Conservation (phyloP, 1,140 invertebrate species). For the Trichoplusia ni region DNA sequence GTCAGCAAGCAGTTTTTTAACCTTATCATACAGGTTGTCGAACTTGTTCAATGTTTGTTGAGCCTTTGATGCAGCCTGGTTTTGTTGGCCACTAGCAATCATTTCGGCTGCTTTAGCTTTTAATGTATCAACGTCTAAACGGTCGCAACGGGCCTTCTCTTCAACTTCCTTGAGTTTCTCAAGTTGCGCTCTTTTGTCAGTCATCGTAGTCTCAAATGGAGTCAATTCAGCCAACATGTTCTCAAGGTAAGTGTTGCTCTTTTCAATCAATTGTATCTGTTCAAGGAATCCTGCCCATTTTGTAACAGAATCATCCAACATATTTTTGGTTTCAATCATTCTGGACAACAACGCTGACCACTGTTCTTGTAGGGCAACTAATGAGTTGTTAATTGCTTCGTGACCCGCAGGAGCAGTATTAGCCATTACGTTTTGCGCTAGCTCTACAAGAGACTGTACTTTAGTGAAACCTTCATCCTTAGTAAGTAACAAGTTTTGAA, state of each 20-base stretch:
- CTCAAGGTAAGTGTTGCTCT: slow-evolving; percentile 91
- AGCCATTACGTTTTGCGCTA: slow-evolving; percentile 94
- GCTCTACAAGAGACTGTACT: slow-evolving; percentile 92
- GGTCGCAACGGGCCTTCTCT: slow-evolving; percentile 94
- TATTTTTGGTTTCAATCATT: slow-evolving; percentile 94
- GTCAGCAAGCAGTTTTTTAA: slow-evolving; percentile 88
- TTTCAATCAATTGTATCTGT: slow-evolving; percentile 92
- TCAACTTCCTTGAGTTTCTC: slow-evolving; percentile 93
- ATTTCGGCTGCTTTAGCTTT: slow-evolving; percentile 94
- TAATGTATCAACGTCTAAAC: slow-evolving; percentile 94
- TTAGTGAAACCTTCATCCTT: slow-evolving; percentile 96
- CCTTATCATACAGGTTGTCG: slow-evolving; percentile 86
- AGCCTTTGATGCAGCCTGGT: slow-evolving; percentile 90
- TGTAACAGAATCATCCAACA: slow-evolving; percentile 94
- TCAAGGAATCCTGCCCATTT: slow-evolving; percentile 94
- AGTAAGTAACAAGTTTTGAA: slow-evolving; percentile 92
- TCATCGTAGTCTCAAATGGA: slow-evolving; percentile 89
- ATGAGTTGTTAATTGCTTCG: slow-evolving; percentile 90
- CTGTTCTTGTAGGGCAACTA: slow-evolving; percentile 93
- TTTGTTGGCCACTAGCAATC: slow-evolving; percentile 91
- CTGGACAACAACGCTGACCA: slow-evolving; percentile 93
- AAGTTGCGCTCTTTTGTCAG: slow-evolving; percentile 92
- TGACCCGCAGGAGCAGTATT: slow-evolving; percentile 95
- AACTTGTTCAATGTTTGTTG: slow-evolving; percentile 92
- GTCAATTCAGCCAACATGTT: slow-evolving; percentile 87